These are phyloP conservation scores for Engystomops pustulosus DNA, from an alignment of 2,113 vertebrate genomes.

Conservation along the genomic window DNA sequence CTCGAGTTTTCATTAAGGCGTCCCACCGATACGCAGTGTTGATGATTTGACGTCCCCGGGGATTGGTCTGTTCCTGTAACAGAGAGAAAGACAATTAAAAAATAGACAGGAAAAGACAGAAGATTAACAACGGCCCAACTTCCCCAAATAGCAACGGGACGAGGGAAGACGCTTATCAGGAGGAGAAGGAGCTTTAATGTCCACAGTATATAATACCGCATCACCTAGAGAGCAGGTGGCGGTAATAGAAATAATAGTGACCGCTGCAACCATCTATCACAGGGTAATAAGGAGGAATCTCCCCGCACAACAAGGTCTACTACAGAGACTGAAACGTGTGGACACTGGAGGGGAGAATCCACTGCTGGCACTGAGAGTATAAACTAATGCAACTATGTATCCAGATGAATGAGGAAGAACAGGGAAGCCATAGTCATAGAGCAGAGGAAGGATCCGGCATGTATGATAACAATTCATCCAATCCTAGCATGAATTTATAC, in stretches of 20 bases:
- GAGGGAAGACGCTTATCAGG: constrained; percentile 5
- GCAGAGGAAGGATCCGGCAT: no score
- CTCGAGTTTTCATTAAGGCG: constrained; percentile 19
- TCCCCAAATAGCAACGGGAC: not conserved
- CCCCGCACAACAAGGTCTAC: no score
- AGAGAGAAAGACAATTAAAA: constrained; percentile 54
- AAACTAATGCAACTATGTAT: no score
- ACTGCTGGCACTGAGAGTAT: no score
- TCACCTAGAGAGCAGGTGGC: not conserved
- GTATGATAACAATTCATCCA: no score
- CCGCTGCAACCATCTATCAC: not conserved
- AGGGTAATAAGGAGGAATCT: no score
- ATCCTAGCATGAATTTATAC: no score
- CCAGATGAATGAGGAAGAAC: no score
- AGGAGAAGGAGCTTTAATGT: constrained; percentile 17
- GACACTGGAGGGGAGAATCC: no score
- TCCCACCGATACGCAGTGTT: constrained; percentile 10
- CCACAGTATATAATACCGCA: not conserved
- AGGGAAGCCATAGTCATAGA: no score
- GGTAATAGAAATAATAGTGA: constrained; percentile 25
- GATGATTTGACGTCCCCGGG: constrained; percentile 34
- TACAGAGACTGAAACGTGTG: not conserved
- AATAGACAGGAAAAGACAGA: constrained; percentile 44
- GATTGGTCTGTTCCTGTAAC: constrained; percentile 28
- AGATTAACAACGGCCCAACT: constrained; percentile 28